Evolutionary conservation across 2,888 invertebrate genomes (phyloP).

Genomic region (Pantelozetes paolii): DNA sequence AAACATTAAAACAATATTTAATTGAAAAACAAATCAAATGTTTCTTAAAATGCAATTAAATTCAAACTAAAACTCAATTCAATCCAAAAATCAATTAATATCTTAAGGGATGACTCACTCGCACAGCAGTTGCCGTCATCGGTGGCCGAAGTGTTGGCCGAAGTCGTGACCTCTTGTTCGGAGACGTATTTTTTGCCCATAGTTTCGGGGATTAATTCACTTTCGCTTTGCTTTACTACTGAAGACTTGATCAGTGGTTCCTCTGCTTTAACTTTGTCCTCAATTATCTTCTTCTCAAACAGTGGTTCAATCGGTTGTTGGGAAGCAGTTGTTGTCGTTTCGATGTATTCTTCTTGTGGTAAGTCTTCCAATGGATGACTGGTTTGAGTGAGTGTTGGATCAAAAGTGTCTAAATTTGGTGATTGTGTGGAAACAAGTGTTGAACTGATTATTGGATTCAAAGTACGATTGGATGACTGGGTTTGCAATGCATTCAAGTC

Average conservation of each 20-base stretch:
- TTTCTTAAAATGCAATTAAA: not conserved
- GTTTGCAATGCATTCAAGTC: not conserved
- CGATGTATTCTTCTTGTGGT: not conserved
- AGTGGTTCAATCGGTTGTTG: not conserved
- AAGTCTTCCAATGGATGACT: not conserved
- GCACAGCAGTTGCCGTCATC: not conserved
- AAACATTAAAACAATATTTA: constrained; percentile 2
- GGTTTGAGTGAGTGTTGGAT: not conserved
- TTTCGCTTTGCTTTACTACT: not conserved
- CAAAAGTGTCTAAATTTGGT: constrained; percentile 15
- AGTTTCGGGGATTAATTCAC: too few species aligned
- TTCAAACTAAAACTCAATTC: not conserved
- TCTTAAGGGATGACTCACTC: not conserved
- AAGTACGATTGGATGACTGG: not conserved
- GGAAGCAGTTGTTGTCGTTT: not conserved
- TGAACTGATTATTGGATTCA: not conserved
- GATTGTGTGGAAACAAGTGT: not conserved
- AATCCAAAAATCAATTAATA: not conserved
- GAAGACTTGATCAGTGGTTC: not conserved
- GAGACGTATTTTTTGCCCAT: too few species aligned
- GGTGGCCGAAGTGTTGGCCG: not conserved
- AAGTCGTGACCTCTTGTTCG: not conserved
- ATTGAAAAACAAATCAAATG: not conserved
- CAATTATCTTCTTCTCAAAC: not conserved
- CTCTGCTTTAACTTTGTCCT: not conserved